A percentile compares a stretch with the other conserved stretches of the same genome.
Evolutionary conservation across 2,797 vertebrate genomes (phyloP).

Genomic region (Chelon labrosus): DNA sequence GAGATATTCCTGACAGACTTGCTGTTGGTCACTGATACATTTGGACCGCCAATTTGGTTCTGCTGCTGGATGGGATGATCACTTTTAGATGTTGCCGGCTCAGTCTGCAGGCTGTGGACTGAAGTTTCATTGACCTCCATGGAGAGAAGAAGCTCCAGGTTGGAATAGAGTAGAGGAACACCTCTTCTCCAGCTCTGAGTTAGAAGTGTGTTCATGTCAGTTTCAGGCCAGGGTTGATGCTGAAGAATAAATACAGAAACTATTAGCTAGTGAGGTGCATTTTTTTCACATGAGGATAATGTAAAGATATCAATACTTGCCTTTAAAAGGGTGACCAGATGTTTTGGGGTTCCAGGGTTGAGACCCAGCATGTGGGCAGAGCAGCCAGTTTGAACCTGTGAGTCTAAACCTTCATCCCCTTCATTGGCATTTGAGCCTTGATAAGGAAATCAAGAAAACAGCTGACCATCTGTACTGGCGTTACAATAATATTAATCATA

Average conservation of each 20-base stretch:
- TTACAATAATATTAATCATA: background rate
- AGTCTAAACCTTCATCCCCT: background rate
- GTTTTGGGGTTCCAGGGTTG: constrained; percentile 75
- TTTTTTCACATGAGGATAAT: background rate
- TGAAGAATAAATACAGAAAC: constrained; percentile 56
- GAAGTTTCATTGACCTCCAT: constrained; percentile 53
- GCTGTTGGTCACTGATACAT: background rate
- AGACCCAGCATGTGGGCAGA: constrained; percentile 87
- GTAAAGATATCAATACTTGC: constrained; percentile 64
- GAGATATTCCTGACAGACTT: constrained; percentile 71
- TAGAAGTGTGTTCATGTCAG: constrained; percentile 66
- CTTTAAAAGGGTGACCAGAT: constrained; percentile 85
- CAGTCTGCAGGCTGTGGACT: constrained; percentile 18
- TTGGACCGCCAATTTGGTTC: constrained; percentile 24
- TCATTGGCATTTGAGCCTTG: constrained; percentile 13
- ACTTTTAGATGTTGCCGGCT: background rate
- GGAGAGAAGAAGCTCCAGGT: constrained; percentile 89
- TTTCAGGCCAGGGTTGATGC: constrained; percentile 76
- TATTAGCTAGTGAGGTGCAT: background rate
- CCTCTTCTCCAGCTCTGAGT: constrained; percentile 88
- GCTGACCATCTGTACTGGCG: background rate
- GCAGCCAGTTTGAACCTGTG: constrained; percentile 79
- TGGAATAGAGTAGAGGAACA: constrained; percentile 88
- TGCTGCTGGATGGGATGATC: constrained; percentile 35
- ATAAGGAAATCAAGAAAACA: background rate